A percentile compares a stretch with the other conserved stretches of the same genome.
Evolutionary conservation across 2,797 vertebrate species (phyloP).

Genomic region (Podargus strigoides): DNA sequence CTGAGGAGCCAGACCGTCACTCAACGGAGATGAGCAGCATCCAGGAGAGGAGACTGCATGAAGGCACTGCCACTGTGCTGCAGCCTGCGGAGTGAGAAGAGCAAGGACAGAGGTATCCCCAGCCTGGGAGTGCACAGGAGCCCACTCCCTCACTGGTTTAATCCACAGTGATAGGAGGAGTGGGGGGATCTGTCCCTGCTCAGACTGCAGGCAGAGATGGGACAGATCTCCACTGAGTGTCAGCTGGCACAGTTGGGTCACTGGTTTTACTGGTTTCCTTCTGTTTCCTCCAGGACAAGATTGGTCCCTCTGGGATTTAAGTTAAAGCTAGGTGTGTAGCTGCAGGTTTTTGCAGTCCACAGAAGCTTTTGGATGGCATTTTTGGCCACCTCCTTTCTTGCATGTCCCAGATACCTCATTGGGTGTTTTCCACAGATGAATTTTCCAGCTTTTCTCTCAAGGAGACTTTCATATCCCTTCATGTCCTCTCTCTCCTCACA

Average conservation of each 20-base stretch:
- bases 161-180: not conserved
- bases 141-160: not conserved
- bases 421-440: not conserved
- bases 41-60: not conserved
- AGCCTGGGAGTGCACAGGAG: rapidly evolving
- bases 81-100: not conserved
- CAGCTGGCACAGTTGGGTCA: rapidly evolving
- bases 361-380: not conserved
- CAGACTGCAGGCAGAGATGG: not conserved
- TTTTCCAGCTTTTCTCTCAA: not conserved
- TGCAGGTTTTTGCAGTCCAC: not conserved
- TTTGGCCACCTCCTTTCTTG: not conserved
- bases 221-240: not conserved
- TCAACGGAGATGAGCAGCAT: not conserved
- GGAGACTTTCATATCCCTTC: not conserved
- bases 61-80: rapidly evolving
- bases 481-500: not conserved
- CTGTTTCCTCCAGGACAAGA: not conserved
- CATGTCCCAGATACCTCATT: not conserved
- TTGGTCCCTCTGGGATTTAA: not conserved
- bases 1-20: not conserved
- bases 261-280: not conserved
- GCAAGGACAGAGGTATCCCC: not conserved
- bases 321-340: not conserved
- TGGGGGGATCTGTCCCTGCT: not conserved